Evolutionary conservation across 53 echinoderm and acorn worm genomes (phyloP).

Genomic region (Henricia sp.): DNA sequence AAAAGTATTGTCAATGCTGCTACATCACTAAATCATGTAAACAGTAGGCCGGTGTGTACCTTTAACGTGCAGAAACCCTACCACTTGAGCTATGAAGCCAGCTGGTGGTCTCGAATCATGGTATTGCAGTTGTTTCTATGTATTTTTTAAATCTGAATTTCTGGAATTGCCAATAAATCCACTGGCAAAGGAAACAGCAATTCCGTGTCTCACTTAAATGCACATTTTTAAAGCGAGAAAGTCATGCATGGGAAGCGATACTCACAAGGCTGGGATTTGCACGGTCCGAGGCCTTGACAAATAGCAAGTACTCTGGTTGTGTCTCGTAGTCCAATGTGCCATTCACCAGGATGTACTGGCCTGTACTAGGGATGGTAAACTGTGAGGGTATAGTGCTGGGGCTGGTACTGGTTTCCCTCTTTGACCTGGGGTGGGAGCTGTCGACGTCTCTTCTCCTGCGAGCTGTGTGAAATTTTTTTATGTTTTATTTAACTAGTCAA

Average conservation of each 20-base stretch:
- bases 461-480: conserved; percentile 30
- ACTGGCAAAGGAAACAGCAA: no score
- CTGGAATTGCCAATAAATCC: no score
- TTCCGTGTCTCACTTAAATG: neutral
- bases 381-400: conserved; percentile 26
- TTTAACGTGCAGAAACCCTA: no score
- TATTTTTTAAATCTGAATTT: no score
- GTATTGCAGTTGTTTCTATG: no score
- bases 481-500: no score
- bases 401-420: neutral
- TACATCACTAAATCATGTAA: no score
- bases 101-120: no score
- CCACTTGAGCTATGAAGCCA: no score
- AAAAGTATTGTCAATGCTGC: no score
- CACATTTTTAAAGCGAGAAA: neutral
- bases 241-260: neutral
- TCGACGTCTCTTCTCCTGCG: conserved; percentile 14
- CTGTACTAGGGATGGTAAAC: conserved; percentile 51
- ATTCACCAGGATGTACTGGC: conserved; percentile 49
- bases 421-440: conserved; percentile 19
- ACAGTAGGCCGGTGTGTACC: no score
- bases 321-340: conserved; percentile 47
- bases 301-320: conserved; percentile 52
- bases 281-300: conserved; percentile 39
- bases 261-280: conserved; percentile 52